Conservation (phyloP, 2,797 vertebrate genomes). For the Lepilemur ruficaudatus region DNA sequence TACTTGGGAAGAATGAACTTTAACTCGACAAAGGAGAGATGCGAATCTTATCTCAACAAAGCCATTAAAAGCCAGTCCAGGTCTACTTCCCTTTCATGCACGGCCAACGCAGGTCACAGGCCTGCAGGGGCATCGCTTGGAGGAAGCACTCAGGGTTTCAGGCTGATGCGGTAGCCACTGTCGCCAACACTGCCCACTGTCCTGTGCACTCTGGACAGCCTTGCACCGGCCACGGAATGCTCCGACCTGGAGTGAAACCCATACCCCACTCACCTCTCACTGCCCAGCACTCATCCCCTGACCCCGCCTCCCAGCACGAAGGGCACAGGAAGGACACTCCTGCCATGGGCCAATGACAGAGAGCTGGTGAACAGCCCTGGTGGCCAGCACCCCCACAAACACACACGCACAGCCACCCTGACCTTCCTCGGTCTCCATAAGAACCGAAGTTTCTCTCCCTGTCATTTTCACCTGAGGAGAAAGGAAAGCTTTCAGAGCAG, state of each 20-base stretch:
- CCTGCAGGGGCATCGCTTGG: background rate
- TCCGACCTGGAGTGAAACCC: background rate
- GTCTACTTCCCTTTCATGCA: no score
- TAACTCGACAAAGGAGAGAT: background rate
- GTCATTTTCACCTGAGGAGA: background rate
- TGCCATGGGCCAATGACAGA: background rate
- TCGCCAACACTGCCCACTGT: fast-evolving
- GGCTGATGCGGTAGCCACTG: fast-evolving
- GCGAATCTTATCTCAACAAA: background rate
- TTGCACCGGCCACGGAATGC: background rate
- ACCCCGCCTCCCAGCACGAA: fast-evolving
- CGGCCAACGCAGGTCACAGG: background rate
- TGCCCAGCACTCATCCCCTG: background rate
- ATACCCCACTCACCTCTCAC: background rate
- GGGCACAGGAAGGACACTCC: background rate
- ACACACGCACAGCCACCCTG: background rate
- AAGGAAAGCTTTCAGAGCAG: background rate
- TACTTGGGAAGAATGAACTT: background rate
- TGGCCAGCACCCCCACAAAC: background rate
- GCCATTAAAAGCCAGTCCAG: background rate
- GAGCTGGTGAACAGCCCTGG: background rate
- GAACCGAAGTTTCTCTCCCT: background rate
- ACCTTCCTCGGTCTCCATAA: background rate
- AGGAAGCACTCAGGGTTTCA: background rate
- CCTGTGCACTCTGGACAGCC: background rate